Conservation (phyloP, 2,113 vertebrate genomes). For the Elephantulus edwardii region DNA sequence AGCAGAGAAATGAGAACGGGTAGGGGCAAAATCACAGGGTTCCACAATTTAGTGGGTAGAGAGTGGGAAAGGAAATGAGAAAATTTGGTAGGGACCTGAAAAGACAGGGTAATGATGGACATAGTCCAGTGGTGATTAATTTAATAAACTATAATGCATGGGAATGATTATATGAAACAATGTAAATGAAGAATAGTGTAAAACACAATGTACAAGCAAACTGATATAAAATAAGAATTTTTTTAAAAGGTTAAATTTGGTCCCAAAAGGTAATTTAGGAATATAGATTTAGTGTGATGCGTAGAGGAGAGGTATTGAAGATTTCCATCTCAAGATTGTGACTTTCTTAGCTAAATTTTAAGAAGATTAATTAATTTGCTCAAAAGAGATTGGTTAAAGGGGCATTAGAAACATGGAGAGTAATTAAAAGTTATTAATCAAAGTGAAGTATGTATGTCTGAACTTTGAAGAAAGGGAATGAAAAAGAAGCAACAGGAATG, state of each 20-base stretch:
- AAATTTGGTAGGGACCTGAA: too few species aligned
- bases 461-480: background rate
- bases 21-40: too few species aligned
- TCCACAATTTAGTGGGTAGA: too few species aligned
- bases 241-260: too few species aligned
- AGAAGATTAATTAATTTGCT: background rate
- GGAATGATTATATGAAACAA: too few species aligned
- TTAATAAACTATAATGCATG: too few species aligned
- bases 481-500: background rate
- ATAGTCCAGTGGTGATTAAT: too few species aligned
- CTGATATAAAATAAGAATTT: background rate
- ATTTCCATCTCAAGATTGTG: background rate
- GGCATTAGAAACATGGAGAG: background rate
- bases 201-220: too few species aligned
- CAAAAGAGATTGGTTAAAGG: background rate
- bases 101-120: too few species aligned
- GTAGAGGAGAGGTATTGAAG: background rate
- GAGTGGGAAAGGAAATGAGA: too few species aligned
- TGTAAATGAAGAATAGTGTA: too few species aligned
- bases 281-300: background rate
- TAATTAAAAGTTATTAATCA: background rate
- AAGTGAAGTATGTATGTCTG: background rate
- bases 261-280: background rate
- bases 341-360: background rate
- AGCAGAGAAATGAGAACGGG: too few species aligned